Base-by-base conservation (phyloP, 2,888 invertebrate species). In the Hypolimnas misippus region DNA sequence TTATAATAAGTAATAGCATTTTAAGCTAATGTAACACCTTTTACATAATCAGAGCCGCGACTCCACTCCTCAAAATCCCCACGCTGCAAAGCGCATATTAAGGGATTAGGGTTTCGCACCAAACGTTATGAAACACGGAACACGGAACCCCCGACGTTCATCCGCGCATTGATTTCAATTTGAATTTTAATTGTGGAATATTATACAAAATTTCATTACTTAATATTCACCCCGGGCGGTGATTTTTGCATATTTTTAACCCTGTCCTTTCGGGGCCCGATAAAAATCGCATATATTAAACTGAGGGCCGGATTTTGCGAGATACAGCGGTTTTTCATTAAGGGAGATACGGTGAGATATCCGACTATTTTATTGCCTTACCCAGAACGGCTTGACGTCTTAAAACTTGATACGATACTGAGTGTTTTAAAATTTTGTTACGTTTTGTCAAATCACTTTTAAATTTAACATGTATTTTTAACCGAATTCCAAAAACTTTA, bases 121-220 rank as follows among this genome's bases (percentile, higher is more conserved):
- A 55, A 66, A 65, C 66, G 58, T 58, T 50, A 50, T 44, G 54
- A 57, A 62, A 57, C 61, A 38, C 64, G 59, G 50, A 33, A 57
- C 44, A 46, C 66, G 44, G 57, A 56, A 57, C 62, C 68, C 63
- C 63, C 57, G 75, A 74, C 82, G 81, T 84, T 85, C 87, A 83
- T 81, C 80, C 84, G 81, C 81, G 89, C 92, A 92, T 92, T 92
- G 92, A 91, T 92, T 92, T 92, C 92, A 92, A 92, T 92, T 92
- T 92, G 86, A 92, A 92, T 91, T 90, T 92, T 92, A 92, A 92
- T 92, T 90, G 91, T 76, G 80, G 87, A 89, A 92, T 92, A 92
- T 92, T 91, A 89, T 86, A 86, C 86, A 87, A 88, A 89, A 90
- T 89, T 86, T 90, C 89, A 88, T 90, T 87, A 78, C 85, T 92